These are phyloP conservation scores for Coleophora deauratella DNA, from an alignment of 2,888 invertebrate species.

Conservation along the genomic window DNA sequence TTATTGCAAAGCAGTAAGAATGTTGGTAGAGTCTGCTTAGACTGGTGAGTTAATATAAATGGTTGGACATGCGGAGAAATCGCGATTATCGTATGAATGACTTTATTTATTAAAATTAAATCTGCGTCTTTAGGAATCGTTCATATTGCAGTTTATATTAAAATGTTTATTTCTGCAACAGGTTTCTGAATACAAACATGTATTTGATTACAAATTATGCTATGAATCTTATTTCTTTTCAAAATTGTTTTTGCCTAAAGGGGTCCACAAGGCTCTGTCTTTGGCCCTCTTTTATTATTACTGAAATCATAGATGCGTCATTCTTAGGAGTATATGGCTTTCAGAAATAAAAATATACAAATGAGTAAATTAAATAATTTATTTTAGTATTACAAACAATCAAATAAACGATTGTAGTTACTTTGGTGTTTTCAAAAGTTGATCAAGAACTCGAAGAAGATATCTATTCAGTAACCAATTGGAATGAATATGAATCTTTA, in stretches of 20 bases:
- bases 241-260: too few relatives aligned
- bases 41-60: constrained; percentile 23
- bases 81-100: constrained; percentile 41
- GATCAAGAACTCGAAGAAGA: too few relatives aligned
- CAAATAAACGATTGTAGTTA: too few relatives aligned
- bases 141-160: constrained; percentile 21
- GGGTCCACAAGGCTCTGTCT: not conserved
- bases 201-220: too few relatives aligned
- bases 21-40: constrained; percentile 3
- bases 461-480: too few relatives aligned
- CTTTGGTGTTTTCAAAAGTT: not conserved
- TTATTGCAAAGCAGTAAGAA: constrained; percentile 10
- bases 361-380: too few relatives aligned
- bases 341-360: too few relatives aligned
- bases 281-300: not conserved
- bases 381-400: too few relatives aligned
- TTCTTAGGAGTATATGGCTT: not conserved
- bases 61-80: constrained; percentile 26
- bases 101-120: constrained; percentile 48
- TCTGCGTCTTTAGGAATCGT: constrained; percentile 23
- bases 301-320: not conserved
- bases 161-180: not conserved
- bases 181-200: too few relatives aligned
- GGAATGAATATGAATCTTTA: not conserved
- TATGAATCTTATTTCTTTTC: too few relatives aligned